Base-by-base conservation (phyloP, 2,888 invertebrate species). In the Cheilosia soror region DNA sequence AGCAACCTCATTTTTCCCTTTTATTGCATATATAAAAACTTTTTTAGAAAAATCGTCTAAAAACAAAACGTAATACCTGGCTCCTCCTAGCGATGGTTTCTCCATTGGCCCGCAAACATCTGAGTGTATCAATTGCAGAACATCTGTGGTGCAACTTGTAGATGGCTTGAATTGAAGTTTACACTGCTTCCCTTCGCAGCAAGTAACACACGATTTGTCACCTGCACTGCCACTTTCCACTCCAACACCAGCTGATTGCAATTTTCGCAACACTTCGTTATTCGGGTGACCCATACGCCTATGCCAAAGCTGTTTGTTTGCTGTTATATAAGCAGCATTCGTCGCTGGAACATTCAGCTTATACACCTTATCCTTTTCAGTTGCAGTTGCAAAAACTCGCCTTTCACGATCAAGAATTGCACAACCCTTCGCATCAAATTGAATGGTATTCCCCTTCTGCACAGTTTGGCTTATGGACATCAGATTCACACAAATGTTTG, bases 381-480 rank as follows among this genome's bases (percentile, higher is more conserved):
- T 44, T 51, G 42, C 44, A n/a, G 68, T 5, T 2, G 55, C 55
- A 55, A 68, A 68, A 31, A 5, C 11, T 20, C 0, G 44, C 2
- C 40, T 1, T 25, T 9, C 29, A 13, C 6, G 37, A 20, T 62
- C 51, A 29, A 62, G 7, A 60, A 72, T 62, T 15, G 0, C 27
- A 42, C 51, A 62, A 2, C 51, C 53, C 0, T 31, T 5, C 13
- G 0, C 3, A 53, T 72, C 31, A 20, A 73, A 73, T n/a, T 63
- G 5, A 44, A 44, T 25, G 27, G 1, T 2, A 11, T 63, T 73
- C 31, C 53, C 33, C 3, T 31, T 62, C 9, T 72, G 60, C 2
- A 53, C n/a, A n/a, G 60, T 72, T 27, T 62, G 62, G 11, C 31
- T 62, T 13, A 72, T 62, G 2, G 62, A 72, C n/a, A 72, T 25